Evolutionary conservation across 2,888 invertebrate species (phyloP), one percentile per base, ranked within the genome.

Genomic region (Cheilosia soror): DNA sequence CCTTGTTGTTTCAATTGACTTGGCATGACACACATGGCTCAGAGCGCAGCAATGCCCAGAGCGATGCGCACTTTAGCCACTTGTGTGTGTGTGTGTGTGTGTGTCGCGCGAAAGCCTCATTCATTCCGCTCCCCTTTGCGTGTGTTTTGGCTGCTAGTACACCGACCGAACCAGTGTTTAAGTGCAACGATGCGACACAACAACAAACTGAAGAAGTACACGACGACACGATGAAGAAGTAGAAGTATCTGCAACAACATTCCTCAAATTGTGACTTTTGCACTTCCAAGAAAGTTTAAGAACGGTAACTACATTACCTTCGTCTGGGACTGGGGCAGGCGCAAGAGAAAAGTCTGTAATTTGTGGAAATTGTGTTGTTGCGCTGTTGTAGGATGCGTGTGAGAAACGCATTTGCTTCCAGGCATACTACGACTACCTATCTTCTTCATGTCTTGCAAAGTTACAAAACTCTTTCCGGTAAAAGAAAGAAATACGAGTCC

Each of bases 1-100:
- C 71, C 81, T 81, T 85, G 76, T 77, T 84, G 62, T 51, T 85
- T 71, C 72, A 81, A 81, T 81, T 77, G 76, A 77, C 81, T 85
- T 81, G 76, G 71, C 75, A 42, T 47, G 40, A 66, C 33, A 62
- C 47, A 60, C 68, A 69, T 33, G 40, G 37, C 53, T 53, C 5
- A 15, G 66, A 51, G 31, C 33, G 33, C 33, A 33, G 7, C 33
- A 33, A 33, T 9, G 37, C 51, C 37, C 5, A 27, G 66, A 37
- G 40, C 65, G 40, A 55, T 47, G 68, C 57, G 79, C 79, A 66
- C 72, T 62, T 68, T 72, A 60, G 51, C 49, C 66, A 72, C 42
- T 72, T 63, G 75, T 55, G 37, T 11, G 9, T 37, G 7, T 9
- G 31, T 31, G 31, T 31, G 5, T 31, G 31, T 31, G 31, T 31